Base-by-base conservation (phyloP, 2,797 vertebrate genomes). In the Sebastes kiyomatsui region DNA sequence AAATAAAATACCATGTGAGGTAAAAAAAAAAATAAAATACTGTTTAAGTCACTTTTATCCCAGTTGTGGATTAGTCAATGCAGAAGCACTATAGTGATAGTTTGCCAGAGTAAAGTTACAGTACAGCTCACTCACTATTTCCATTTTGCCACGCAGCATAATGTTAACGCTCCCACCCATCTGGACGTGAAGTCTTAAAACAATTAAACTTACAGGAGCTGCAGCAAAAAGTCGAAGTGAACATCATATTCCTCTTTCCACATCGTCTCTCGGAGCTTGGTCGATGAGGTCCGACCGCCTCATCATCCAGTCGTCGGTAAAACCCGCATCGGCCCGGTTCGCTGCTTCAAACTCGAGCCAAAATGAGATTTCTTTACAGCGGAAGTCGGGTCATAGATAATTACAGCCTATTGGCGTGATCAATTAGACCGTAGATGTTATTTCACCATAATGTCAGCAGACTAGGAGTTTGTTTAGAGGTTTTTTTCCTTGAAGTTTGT, bases 211-310 rank as follows among this genome's bases (percentile, higher is more conserved):
- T 87, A 96, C 96, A 96, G 96, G 32, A 96, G 89, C 5, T 96
- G 94, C 80, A 96, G 90, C 78, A 96, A 77, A 91, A 96, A 95
- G 90, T 96, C 93, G 87, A 96, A 96, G 89, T 96, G 96, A 83
- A 90, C 92, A 79, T 96, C 95, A 77, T 96, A 96, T 93, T 96
- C 96, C 25, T 95, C 93, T 74, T 95, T 96, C 96, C 96, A 96
- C 96, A 96, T 96, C 74, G 80, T 93, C 75, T 70, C 84, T 83
- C 42, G 58, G 82, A 61, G 23, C 55, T 80, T 62, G 23, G 69
- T 67, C 80, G 87, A 82, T 56, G 67, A 70, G 76, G 72, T 83
- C 79, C 86, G 61, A 46, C 76, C 81, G 75, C 87, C 80, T 89
- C 93, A 93, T 95, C 92, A 83, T 91, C 93, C 92, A 80, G 77